Evolutionary conservation across 2,888 invertebrate genomes (phyloP), one percentile per base, ranked within the genome.

Genomic region (Suillia variegata): DNA sequence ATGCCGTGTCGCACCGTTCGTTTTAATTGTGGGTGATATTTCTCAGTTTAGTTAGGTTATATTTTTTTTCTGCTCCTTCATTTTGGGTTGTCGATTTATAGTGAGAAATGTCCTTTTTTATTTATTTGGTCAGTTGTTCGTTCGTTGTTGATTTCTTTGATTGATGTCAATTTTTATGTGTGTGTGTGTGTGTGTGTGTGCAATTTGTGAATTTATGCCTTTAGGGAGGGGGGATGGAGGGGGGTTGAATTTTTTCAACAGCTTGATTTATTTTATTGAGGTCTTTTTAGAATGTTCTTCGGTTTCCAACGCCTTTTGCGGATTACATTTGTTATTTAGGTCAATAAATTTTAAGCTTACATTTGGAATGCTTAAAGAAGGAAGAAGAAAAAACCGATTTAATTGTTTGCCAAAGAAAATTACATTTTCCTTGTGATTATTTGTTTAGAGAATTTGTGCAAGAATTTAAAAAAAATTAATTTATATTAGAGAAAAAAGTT

Each of bases 21-120:
- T 54, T 54, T 54, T 56, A 62, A 62, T 70, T 73, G 73, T 70
- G 71, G 74, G 69, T 65, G 74, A 34, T 22, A 34, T 51, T 62
- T 8, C 18, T 57, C n/a, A n/a, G n/a, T 52, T 42, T 24, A 24
- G 12, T n/a, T 10, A 20, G n/a, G n/a, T n/a, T n/a, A n/a, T n/a
- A 48, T 18, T 67, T 63, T 64, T 50, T 47, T 54, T 26, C 24
- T 65, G 65, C 62, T 64, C 55, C 52, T 38, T 49, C 21, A n/a
- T 49, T 38, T 42, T 17, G 18, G 26, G 26, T 33, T 61, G 49
- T 60, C 58, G 33, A n/a, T 20, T 50, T 54, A 56, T 50, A 1
- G 18, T n/a, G 15, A 15, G 22, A 38, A 42, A 22, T 13, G n/a
- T 42, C 45, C 45, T 24, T 31, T 60, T 63, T 54, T 34, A 51